These are phyloP conservation scores for Pecten maximus DNA, from an alignment of 2,888 invertebrate genomes.

Conservation along the genomic window DNA sequence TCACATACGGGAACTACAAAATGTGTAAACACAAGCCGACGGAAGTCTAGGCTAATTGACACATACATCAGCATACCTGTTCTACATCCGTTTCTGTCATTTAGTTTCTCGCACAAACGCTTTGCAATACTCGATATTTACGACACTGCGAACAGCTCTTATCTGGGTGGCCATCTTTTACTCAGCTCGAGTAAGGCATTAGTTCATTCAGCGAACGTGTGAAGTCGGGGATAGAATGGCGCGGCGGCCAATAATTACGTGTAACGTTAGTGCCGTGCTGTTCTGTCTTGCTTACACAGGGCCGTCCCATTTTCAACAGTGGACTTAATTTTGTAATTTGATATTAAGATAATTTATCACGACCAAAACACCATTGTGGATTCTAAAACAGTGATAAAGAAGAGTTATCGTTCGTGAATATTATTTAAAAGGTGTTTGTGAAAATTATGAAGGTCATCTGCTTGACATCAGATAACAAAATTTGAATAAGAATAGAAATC, in stretches of 20 bases:
- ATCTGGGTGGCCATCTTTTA: conserved; percentile 29
- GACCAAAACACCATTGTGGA: conserved; percentile 12
- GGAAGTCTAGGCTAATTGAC: conserved; percentile 23
- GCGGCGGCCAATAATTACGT: conserved; percentile 21
- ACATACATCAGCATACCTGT: conserved; percentile 33
- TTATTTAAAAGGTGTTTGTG: neutral
- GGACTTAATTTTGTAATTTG: conserved; percentile 33
- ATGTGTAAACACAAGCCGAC: conserved; percentile 12
- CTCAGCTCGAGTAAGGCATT: conserved; percentile 24
- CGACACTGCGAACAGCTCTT: conserved; percentile 13
- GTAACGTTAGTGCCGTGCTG: neutral
- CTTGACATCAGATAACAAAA: neutral
- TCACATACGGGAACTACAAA: neutral
- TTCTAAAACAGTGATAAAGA: conserved; percentile 1
- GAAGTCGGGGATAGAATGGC: conserved; percentile 26
- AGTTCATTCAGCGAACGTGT: conserved; percentile 32
- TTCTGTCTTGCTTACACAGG: conserved; percentile 4
- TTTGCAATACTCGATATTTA: conserved; percentile 35
- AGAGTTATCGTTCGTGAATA: conserved; percentile 28
- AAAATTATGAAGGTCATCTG: neutral
- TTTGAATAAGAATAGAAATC: neutral
- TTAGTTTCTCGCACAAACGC: conserved; percentile 33
- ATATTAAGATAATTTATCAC: conserved; percentile 33
- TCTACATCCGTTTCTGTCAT: conserved; percentile 22
- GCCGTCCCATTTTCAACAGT: conserved; percentile 28